Conservation (phyloP, 2,113 vertebrate species). For the Microtus pennsylvanicus region DNA sequence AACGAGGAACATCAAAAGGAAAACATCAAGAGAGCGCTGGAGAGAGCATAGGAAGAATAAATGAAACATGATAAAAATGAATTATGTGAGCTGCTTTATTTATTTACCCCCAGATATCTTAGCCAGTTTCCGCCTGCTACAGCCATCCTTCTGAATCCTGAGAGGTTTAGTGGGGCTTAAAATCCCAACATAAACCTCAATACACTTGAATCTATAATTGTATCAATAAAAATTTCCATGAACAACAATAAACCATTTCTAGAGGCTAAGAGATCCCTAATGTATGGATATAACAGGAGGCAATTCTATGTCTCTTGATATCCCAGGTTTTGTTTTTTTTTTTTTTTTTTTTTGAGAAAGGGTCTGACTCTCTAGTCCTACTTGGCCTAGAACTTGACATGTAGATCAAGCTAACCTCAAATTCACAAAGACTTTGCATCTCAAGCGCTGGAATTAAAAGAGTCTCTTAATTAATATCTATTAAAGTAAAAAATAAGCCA, state of each 20-base stretch:
- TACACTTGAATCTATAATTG: constrained; percentile 12
- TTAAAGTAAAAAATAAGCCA: not conserved
- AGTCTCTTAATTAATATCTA: not conserved
- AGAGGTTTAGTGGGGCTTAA: too few species aligned
- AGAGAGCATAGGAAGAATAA: too few species aligned
- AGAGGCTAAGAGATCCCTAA: not conserved
- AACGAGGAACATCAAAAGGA: too few species aligned
- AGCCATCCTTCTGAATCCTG: too few species aligned
- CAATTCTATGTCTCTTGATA: not conserved
- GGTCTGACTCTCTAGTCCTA: not conserved
- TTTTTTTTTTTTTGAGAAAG: not conserved
- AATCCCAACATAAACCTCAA: too few species aligned
- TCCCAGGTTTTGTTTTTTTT: not conserved
- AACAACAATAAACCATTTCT: constrained; percentile 3
- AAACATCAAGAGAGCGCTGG: too few species aligned
- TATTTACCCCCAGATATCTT: too few species aligned
- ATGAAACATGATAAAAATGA: too few species aligned
- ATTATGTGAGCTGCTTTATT: too few species aligned
- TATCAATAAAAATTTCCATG: not conserved
- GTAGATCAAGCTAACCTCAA: not conserved
- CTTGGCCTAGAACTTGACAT: not conserved
- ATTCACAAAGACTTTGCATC: not conserved
- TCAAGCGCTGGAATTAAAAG: not conserved
- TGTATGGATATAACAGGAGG: not conserved
- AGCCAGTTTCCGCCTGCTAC: too few species aligned